Base-by-base conservation (phyloP, 2,888 invertebrate species). In the Anthrax anthrax region DNA sequence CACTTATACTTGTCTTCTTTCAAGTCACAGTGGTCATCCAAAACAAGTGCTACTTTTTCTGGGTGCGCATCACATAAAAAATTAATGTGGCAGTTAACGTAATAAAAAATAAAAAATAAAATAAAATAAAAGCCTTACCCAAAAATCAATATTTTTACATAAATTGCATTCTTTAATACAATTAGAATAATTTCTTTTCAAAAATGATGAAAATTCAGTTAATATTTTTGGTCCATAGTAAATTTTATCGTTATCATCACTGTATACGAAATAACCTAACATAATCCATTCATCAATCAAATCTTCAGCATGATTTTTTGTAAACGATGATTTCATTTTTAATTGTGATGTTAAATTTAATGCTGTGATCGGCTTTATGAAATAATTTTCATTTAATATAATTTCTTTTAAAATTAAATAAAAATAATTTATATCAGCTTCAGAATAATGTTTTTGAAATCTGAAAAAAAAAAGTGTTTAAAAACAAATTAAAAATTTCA, bases 171-270 rank as follows among this genome's bases (percentile, higher is more conserved):
- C n/a, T n/a, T n/a, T n/a, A n/a, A n/a, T n/a, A n/a, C n/a, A n/a
- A n/a, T n/a, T n/a, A 8, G 39, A 12, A 37, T 38, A 47, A 18
- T 43, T 39, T 19, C 39, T 13, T 36, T 14, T 38, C 23, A 47
- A 36, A 39, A 32, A 43, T 12, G 42, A 34, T 2, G 43, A 39
- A 19, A 47, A 47, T 18, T 47, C 47, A 16, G 42, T 32, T 3
- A 47, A 5, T 16, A 39, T 43, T 27, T 36, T 47, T 16, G 47
- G 43, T 1, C 47, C 47, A 36, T 36, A 47, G 27, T 47, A 47
- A 9, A 47, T 18, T 8, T 42, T 16, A 37, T 40, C 18, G 13
- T 43, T 18, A 4, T 43, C 13, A 27, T n/a, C n/a, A n/a, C n/a
- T 47, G 38, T 9, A 54, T 27, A 36, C 8, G 23, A 47, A 47